Conservation (phyloP, 2,888 invertebrate genomes). For the Atherix ibis region DNA sequence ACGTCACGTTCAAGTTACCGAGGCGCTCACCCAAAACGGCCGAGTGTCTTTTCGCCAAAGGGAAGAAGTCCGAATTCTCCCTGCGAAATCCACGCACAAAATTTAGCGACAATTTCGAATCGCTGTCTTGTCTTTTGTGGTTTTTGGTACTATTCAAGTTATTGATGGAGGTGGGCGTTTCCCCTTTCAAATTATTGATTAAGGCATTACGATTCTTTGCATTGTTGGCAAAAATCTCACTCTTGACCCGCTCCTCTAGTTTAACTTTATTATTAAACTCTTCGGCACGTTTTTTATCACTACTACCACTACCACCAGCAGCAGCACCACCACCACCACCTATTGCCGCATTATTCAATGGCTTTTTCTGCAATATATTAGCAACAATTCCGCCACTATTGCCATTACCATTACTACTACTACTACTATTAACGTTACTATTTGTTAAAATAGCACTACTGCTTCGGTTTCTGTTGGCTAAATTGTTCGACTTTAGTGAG, state of each 20-base stretch:
- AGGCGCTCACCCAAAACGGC: constrained; percentile 41
- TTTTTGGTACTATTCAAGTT: constrained; percentile 21
- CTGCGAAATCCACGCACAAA: constrained; percentile 66
- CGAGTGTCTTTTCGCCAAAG: constrained; percentile 59
- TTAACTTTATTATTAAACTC: constrained; percentile 15
- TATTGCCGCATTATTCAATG: neutral
- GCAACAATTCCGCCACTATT: too few species aligned
- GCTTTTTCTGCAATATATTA: constrained; percentile 33
- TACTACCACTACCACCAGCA: too few species aligned
- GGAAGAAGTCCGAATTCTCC: constrained; percentile 73
- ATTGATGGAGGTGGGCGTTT: constrained; percentile 34
- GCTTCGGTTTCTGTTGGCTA: constrained; percentile 19
- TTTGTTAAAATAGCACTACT: too few species aligned
- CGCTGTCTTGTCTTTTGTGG: constrained; percentile 59
- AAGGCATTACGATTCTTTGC: constrained; percentile 13
- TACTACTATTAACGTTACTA: constrained; percentile 26
- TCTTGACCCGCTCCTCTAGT: constrained; percentile 13
- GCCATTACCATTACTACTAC: constrained; percentile 1
- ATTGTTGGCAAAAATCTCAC: constrained; percentile 13
- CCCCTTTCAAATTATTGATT: constrained; percentile 28
- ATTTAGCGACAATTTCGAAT: constrained; percentile 50
- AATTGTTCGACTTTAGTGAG: constrained; percentile 27
- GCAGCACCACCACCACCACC: too few species aligned
- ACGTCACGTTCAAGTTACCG: constrained; percentile 12
- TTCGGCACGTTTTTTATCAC: constrained; percentile 11